Evolutionary conservation across 2,888 invertebrate genomes (phyloP).

Genomic region (Muschampia plurimacula): DNA sequence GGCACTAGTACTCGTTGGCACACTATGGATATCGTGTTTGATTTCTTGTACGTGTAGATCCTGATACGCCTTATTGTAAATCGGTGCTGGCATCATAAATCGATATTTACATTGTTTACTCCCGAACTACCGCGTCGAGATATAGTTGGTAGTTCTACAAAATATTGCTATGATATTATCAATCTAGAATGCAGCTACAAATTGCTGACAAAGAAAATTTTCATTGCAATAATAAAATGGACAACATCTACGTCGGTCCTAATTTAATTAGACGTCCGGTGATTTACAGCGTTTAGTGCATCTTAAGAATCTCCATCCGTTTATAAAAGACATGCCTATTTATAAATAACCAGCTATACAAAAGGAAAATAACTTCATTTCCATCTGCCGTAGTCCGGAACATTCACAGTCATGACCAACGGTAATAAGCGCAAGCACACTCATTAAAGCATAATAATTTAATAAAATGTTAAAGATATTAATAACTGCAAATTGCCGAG

Average conservation of each 20-base stretch:
- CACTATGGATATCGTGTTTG: constrained; percentile 75
- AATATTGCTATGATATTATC: background rate
- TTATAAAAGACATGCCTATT: too few species aligned
- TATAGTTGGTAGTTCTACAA: constrained; percentile 17
- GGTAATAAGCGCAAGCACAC: constrained; percentile 42
- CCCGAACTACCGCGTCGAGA: constrained; percentile 43
- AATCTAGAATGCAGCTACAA: too few species aligned
- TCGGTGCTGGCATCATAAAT: constrained; percentile 45
- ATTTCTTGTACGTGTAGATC: constrained; percentile 61
- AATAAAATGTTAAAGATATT: constrained; percentile 34
- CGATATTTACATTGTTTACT: constrained; percentile 42
- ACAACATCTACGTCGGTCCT: too few species aligned
- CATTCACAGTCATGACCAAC: constrained; percentile 22
- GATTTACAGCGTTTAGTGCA: too few species aligned
- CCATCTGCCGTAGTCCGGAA: background rate
- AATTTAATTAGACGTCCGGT: too few species aligned
- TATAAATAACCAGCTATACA: background rate
- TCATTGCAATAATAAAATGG: too few species aligned
- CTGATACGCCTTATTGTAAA: constrained; percentile 54
- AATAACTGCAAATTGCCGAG: constrained; percentile 37
- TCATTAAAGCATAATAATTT: constrained; percentile 43
- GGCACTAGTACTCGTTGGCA: constrained; percentile 76
- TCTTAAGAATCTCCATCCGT: too few species aligned
- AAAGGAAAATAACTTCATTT: background rate
- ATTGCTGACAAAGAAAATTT: too few species aligned